Evolutionary conservation across 2,113 vertebrate genomes (phyloP).

Genomic region (Equus quagga): DNA sequence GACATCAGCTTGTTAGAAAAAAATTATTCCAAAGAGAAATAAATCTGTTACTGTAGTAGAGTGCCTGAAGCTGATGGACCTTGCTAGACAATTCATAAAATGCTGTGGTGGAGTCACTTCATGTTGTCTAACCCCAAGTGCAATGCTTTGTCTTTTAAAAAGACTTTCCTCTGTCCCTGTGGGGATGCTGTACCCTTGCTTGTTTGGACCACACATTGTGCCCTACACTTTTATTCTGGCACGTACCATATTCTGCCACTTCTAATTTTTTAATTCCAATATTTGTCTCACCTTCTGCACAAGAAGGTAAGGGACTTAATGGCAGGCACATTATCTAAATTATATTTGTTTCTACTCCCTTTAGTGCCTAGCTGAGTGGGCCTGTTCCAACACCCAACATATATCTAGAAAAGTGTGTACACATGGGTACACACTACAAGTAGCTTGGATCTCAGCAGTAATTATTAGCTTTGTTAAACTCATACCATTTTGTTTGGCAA

Average conservation of each 20-base stretch:
- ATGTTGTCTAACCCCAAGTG: not conserved
- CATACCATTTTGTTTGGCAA: not conserved
- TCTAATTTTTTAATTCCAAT: not conserved
- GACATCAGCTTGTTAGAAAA: not conserved
- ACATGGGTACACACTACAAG: not conserved
- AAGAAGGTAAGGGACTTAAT: not conserved
- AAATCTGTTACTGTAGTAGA: not conserved
- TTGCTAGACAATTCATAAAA: not conserved
- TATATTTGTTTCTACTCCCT: not conserved
- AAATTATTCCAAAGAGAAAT: not conserved
- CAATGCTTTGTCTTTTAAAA: not conserved
- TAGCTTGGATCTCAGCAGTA: not conserved
- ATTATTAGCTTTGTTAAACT: slow-evolving; percentile 33
- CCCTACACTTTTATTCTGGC: not conserved
- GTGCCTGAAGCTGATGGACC: not conserved
- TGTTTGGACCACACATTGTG: not conserved
- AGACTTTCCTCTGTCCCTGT: not conserved
- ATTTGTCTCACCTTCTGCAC: not conserved
- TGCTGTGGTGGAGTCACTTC: not conserved
- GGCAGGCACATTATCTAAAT: not conserved
- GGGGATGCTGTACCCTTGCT: not conserved
- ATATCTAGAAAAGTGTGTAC: not conserved
- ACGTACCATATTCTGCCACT: not conserved
- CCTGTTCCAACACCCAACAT: not conserved
- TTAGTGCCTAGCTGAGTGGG: not conserved